Evolutionary conservation across 2,113 vertebrate genomes (phyloP).

Genomic region (Varanus salvator): DNA sequence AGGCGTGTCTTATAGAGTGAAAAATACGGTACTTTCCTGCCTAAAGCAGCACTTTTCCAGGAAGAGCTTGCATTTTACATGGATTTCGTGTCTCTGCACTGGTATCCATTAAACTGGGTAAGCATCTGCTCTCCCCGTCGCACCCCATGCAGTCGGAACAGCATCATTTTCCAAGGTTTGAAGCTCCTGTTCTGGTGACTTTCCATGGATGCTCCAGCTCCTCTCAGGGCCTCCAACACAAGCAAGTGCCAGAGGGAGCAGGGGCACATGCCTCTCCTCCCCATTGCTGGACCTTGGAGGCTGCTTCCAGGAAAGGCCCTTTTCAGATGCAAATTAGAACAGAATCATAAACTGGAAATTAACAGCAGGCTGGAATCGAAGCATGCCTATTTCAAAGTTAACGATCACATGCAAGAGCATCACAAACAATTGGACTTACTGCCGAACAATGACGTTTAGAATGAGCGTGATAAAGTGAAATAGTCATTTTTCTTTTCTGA

Average conservation of each 20-base stretch:
- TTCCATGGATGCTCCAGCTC: not conserved
- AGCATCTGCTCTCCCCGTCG: not conserved
- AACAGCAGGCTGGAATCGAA: not conserved
- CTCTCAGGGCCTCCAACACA: not conserved
- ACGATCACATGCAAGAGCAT: not conserved
- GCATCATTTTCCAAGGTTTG: not conserved
- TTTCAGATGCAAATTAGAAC: not conserved
- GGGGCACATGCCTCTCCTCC: not conserved
- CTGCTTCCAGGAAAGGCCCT: not conserved
- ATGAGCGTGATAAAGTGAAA: not conserved
- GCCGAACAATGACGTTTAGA: not conserved
- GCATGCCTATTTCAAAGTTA: not conserved
- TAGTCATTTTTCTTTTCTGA: not conserved
- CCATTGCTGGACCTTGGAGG: not conserved
- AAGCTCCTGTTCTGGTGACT: not conserved
- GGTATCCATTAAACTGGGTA: too few species aligned
- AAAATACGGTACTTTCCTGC: too few species aligned
- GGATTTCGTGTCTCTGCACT: not conserved
- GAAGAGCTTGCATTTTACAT: not conserved
- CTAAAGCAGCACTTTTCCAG: not conserved
- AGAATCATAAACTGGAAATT: conserved; percentile 3
- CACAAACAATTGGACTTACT: not conserved
- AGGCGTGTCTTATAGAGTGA: too few species aligned
- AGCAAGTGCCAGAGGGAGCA: too few species aligned
- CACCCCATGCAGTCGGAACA: not conserved